Percentiles rank a stretch among this genome's conserved stretches.
Evolutionary conservation across 2,888 invertebrate species (phyloP).

Genomic region (Drosophila neotestacea): DNA sequence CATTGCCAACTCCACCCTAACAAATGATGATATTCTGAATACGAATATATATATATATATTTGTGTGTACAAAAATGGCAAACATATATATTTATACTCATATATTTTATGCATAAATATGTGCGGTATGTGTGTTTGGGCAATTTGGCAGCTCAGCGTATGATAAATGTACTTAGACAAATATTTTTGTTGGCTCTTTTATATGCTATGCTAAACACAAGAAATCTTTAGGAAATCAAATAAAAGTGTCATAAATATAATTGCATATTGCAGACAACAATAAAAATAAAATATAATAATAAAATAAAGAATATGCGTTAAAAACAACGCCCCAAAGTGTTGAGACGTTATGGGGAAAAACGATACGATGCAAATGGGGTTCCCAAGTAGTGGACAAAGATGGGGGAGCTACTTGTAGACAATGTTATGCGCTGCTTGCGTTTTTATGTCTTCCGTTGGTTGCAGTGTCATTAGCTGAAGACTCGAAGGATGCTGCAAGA

Average conservation of each 20-base stretch:
- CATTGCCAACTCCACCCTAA: slow-evolving; percentile 10
- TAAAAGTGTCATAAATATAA: slow-evolving; percentile 78
- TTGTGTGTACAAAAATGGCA: slow-evolving; percentile 1
- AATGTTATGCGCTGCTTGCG: slow-evolving; percentile 44
- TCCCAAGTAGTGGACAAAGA: slow-evolving; percentile 1
- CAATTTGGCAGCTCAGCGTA: slow-evolving; percentile 67
- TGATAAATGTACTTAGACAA: slow-evolving; percentile 69
- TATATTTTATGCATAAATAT: slow-evolving; percentile 38
- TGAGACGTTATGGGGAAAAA: slow-evolving; percentile 16
- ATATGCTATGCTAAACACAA: slow-evolving; percentile 64
- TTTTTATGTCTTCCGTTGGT: slow-evolving; percentile 44
- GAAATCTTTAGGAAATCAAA: slow-evolving; percentile 75
- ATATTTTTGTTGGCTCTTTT: slow-evolving; percentile 20
- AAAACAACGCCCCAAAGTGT: slow-evolving; percentile 34
- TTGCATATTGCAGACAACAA: slow-evolving; percentile 57
- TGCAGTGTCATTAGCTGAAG: slow-evolving; percentile 59
- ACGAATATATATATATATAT: slow-evolving; percentile 28
- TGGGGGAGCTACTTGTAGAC: slow-evolving; percentile 33
- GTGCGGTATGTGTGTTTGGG: slow-evolving; percentile 38
- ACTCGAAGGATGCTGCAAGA: slow-evolving; percentile 19
- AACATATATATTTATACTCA: slow-evolving; percentile 29
- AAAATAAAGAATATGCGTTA: neutral
- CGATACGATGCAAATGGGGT: neutral
- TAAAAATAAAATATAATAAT: slow-evolving; percentile 24
- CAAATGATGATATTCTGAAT: slow-evolving; percentile 63